These are phyloP conservation scores for Madoqua kirkii DNA, from an alignment of 2,113 vertebrate genomes.

Conservation along the genomic window DNA sequence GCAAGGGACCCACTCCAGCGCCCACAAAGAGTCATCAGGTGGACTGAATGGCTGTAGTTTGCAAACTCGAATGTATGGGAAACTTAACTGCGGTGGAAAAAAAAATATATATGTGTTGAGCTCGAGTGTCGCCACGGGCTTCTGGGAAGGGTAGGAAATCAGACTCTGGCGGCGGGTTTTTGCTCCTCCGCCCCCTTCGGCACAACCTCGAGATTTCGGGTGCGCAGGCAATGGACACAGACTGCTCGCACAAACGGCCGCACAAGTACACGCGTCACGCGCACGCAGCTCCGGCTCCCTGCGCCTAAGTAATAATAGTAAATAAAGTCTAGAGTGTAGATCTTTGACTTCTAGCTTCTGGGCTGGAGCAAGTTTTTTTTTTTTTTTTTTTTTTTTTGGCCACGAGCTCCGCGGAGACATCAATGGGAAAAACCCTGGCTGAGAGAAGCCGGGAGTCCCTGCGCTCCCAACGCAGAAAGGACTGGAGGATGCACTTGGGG, in stretches of 20 bases:
- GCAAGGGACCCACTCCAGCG: background rate
- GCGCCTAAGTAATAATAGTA: background rate
- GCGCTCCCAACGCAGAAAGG: background rate
- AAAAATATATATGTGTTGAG: background rate
- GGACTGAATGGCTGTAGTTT: background rate
- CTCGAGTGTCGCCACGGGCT: background rate
- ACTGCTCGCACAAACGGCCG: background rate
- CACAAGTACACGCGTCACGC: background rate
- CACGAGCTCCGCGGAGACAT: background rate
- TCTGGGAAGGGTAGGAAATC: background rate
- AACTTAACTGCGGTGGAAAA: background rate
- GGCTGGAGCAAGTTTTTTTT: background rate
- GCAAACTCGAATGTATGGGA: background rate
- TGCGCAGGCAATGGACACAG: background rate
- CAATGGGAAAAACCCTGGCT: background rate
- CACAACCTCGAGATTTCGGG: background rate
- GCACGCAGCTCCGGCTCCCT: background rate
- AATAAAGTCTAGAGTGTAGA: background rate
- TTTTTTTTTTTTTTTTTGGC: background rate
- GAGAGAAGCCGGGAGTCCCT: background rate
- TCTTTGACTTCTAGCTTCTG: background rate
- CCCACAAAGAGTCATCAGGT: background rate
- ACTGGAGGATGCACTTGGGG: background rate
- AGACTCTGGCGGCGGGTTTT: background rate
- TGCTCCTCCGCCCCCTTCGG: background rate